A percentile compares a stretch with the other conserved stretches of the same genome.
Evolutionary conservation across 2,797 vertebrate species (phyloP).

Genomic region (Centropyge bicolor): DNA sequence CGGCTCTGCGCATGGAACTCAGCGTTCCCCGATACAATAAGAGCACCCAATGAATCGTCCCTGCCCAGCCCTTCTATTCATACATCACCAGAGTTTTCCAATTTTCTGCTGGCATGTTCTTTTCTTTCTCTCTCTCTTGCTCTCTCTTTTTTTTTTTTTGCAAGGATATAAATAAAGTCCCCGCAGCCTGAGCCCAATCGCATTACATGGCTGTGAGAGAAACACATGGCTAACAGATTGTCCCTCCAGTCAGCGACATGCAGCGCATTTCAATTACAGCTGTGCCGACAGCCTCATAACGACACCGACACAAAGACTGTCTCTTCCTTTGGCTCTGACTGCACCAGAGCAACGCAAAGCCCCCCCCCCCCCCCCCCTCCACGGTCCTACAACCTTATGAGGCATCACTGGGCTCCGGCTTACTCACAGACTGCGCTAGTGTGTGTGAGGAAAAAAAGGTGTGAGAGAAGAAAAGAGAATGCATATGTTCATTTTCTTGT

Average conservation of each 20-base stretch:
- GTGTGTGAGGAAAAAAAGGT: slow-evolving; percentile 24
- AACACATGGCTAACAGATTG: slow-evolving; percentile 90
- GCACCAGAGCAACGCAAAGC: slow-evolving; percentile 54
- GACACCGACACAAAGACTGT: slow-evolving; percentile 69
- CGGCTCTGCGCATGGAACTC: slow-evolving; percentile 42
- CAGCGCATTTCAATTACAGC: slow-evolving; percentile 88
- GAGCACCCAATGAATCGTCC: slow-evolving; percentile 62
- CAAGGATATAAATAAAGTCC: slow-evolving; percentile 91
- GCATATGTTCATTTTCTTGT: background rate
- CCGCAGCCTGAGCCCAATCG: slow-evolving; percentile 81
- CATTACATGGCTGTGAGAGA: slow-evolving; percentile 89
- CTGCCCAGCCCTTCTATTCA: slow-evolving; percentile 66
- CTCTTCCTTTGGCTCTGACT: slow-evolving; percentile 66
- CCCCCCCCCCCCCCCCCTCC: slow-evolving; percentile 32
- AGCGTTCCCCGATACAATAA: slow-evolving; percentile 55
- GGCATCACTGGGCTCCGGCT: slow-evolving; percentile 45
- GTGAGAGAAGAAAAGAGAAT: slow-evolving; percentile 36
- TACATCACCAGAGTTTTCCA: slow-evolving; percentile 84
- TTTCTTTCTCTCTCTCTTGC: slow-evolving; percentile 52
- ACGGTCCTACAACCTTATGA: slow-evolving; percentile 64
- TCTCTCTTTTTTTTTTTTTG: slow-evolving; percentile 67
- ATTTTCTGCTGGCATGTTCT: slow-evolving; percentile 86
- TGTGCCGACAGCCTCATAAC: slow-evolving; percentile 71
- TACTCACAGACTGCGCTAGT: slow-evolving; percentile 40
- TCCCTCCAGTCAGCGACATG: slow-evolving; percentile 82